A percentile compares a stretch with the other conserved stretches of the same genome.
Conservation (phyloP, 2,888 invertebrate genomes). For the Ophion slaviceki region DNA sequence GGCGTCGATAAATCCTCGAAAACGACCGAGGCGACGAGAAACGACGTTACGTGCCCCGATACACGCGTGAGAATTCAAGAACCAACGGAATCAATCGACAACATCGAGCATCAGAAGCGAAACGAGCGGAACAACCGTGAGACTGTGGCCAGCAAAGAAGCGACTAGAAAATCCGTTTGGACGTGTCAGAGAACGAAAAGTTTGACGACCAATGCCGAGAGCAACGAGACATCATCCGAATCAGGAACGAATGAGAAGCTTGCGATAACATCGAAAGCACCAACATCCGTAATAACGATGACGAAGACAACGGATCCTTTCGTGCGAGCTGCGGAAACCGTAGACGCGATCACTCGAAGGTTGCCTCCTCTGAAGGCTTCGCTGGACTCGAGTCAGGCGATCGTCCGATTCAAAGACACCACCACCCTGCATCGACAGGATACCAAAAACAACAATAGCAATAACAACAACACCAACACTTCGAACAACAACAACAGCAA, state of each 20-base stretch:
- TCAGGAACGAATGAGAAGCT: background rate
- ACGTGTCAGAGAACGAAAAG: slow-evolving; percentile 15
- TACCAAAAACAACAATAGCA: slow-evolving; percentile 70
- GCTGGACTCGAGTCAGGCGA: slow-evolving; percentile 39
- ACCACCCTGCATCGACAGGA: slow-evolving; percentile 62
- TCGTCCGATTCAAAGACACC: slow-evolving; percentile 49
- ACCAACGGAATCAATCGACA: background rate
- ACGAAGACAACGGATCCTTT: slow-evolving; percentile 53
- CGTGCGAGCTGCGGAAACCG: slow-evolving; percentile 55
- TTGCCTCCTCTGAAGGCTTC: slow-evolving; percentile 61
- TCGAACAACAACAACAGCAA: slow-evolving; percentile 59
- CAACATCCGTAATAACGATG: slow-evolving; percentile 66
- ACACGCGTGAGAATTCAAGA: background rate
- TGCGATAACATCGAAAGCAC: slow-evolving; percentile 45
- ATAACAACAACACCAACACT: slow-evolving; percentile 68
- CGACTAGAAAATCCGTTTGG: slow-evolving; percentile 9
- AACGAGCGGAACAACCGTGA: background rate
- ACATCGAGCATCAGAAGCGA: background rate
- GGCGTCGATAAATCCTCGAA: slow-evolving; percentile 43
- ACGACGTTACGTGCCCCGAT: background rate
- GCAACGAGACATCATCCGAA: background rate
- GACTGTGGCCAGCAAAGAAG: background rate
- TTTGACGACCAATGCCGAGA: slow-evolving; percentile 8
- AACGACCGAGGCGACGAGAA: background rate
- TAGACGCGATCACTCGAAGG: slow-evolving; percentile 63